Evolutionary conservation across 2,797 vertebrate genomes (phyloP), one percentile per base, ranked within the genome.

Genomic region (Toxotes lorentzi): DNA sequence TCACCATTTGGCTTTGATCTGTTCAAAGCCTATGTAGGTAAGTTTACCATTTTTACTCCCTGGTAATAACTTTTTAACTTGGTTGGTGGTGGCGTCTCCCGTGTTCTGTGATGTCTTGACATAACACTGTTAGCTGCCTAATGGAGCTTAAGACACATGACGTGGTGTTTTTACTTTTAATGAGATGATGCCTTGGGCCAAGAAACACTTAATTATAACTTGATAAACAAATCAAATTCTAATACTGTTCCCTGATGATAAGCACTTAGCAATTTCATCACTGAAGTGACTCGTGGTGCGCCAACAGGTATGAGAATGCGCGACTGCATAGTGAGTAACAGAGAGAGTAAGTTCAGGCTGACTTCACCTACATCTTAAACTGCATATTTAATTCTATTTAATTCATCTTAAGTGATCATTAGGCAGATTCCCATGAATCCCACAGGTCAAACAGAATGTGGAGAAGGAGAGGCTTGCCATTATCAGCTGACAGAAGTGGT

Each of bases 201-300:
- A 30, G 70, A 79, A 43, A 78, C 58, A 65, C 47, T 83, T 81
- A 43, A 82, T 84, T 85, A 76, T 64, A 61, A 71, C 43, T 78
- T 48, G 34, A 78, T 76, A 76, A 79, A 79, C 58, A 84, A 86
- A 78, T 84, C 30, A 35, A 67, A 81, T 62, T 58, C 35, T 40
- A 63, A 74, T 53, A 8, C 51, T 70, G 61, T 54, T 80, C 71
- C 43, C 72, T 66, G 47, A 66, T 71, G 76, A 65, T 32, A 32
- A 59, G 35, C 50, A 85, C 56, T 69, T 54, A 50, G 61, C 61
- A 54, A 32, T 58, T 63, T 35, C 67, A 56, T 30, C 4, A 56
- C 34, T 72, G 19, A 68, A 58, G 69, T 40, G 62, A 73, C 35
- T 51, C 1, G 0, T 48, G 38, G 35, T 10, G 11, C 3, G 21